These are phyloP conservation scores for Busseola fusca DNA, from an alignment of 2,888 invertebrate species.

Conservation along the genomic window DNA sequence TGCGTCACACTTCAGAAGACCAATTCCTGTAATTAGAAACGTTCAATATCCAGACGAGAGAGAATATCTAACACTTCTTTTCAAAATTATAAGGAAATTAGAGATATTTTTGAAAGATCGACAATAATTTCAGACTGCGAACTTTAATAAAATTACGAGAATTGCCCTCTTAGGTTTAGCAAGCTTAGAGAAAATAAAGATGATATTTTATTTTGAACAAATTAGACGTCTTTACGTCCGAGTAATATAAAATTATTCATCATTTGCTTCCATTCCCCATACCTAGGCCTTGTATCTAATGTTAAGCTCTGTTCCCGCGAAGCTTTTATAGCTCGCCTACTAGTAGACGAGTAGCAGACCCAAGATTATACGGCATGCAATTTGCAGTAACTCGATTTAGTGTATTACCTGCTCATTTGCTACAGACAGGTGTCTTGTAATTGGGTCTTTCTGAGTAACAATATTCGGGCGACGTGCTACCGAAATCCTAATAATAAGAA, in stretches of 20 bases:
- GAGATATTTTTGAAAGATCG: too few species aligned
- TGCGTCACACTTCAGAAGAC: background rate
- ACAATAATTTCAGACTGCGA: too few species aligned
- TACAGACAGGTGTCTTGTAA: background rate
- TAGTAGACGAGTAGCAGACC: background rate
- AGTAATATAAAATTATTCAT: background rate
- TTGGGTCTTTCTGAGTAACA: constrained; percentile 16
- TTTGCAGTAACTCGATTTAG: constrained; percentile 31
- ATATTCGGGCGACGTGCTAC: constrained; percentile 1
- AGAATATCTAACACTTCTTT: too few species aligned
- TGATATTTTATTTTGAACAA: background rate
- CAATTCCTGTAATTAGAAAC: too few species aligned
- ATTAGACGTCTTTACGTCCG: background rate
- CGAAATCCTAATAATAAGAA: background rate
- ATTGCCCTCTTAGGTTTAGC: background rate
- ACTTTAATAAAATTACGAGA: too few species aligned
- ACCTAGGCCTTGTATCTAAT: background rate
- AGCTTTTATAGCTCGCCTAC: background rate
- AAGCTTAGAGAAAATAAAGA: background rate
- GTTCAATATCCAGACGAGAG: too few species aligned
- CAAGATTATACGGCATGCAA: constrained; percentile 17
- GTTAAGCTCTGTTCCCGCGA: background rate
- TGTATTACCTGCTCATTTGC: constrained; percentile 5
- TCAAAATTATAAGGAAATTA: too few species aligned
- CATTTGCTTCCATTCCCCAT: background rate